Percentiles rank a stretch among this genome's conserved stretches.
phyloP scores from a whole-genome alignment of 2,888 invertebrate species.

The Xanthia icteritia region DNA sequence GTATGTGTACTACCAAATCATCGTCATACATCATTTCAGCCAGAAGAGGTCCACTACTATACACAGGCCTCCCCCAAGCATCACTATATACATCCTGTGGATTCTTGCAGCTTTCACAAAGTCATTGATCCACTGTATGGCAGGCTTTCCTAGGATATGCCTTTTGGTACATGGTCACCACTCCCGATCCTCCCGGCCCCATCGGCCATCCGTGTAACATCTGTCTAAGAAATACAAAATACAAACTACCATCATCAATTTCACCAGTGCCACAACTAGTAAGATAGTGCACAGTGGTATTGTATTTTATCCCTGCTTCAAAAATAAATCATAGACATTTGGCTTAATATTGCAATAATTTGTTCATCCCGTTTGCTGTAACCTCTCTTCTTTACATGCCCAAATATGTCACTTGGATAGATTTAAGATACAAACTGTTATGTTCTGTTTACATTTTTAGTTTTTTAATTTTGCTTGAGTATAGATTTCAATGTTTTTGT shows the following conservation, averaged over 20 bases:
- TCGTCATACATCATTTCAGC: background rate
- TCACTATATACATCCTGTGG: background rate
- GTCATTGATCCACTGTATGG: background rate
- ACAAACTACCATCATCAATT: background rate
- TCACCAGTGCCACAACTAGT: background rate
- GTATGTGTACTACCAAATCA: background rate
- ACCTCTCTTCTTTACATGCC: too few relatives aligned
- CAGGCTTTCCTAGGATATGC: background rate
- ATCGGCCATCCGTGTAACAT: background rate
- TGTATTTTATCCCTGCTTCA: background rate
- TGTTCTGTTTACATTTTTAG: too few relatives aligned
- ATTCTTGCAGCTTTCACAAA: background rate
- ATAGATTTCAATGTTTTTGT: too few relatives aligned
- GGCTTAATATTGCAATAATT: background rate
- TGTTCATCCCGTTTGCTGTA: background rate
- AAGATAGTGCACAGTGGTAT: background rate
- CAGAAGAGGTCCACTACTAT: background rate
- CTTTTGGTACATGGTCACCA: background rate
- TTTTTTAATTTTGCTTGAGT: too few relatives aligned
- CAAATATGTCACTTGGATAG: background rate
- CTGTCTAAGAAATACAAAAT: too few relatives aligned
- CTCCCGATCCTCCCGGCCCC: too few relatives aligned
- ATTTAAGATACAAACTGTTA: background rate
- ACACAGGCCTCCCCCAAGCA: background rate
- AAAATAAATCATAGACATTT: background rate